phyloP scores from a whole-genome alignment of 2,797 vertebrate genomes.

The Macropodus opercularis region DNA sequence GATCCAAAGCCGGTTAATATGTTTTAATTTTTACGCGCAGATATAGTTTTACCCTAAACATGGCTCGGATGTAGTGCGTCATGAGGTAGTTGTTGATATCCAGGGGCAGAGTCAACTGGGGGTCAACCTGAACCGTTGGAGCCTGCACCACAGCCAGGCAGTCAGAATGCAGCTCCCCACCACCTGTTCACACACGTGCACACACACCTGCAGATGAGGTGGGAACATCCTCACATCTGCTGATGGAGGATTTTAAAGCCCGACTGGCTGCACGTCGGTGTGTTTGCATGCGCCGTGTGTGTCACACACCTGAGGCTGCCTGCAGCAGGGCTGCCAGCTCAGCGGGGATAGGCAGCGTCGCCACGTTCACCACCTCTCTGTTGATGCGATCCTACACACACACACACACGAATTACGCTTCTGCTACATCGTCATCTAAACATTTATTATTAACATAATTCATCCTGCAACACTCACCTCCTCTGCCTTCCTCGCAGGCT shows the following conservation, averaged over 20 bases:
- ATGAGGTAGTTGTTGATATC: constrained; percentile 96
- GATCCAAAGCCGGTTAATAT: background rate
- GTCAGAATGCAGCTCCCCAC: constrained; percentile 80
- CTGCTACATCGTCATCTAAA: constrained; percentile 5
- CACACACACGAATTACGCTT: constrained; percentile 9
- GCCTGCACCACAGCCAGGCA: constrained; percentile 85
- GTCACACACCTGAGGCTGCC: constrained; percentile 69
- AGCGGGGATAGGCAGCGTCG: constrained; percentile 77
- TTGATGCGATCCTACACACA: constrained; percentile 75
- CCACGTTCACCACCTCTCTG: constrained; percentile 80
- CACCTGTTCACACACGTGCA: constrained; percentile 69
- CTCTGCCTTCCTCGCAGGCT: constrained; percentile 74
- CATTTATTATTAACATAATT: background rate
- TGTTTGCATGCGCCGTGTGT: constrained; percentile 5
- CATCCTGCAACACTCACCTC: constrained; percentile 63
- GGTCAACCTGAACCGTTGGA: constrained; percentile 85
- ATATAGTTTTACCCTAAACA: constrained; percentile 87
- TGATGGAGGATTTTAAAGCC: constrained; percentile 24
- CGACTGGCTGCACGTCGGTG: constrained; percentile 6
- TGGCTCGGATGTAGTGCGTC: constrained; percentile 90
- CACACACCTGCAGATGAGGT: constrained; percentile 21
- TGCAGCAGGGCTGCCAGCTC: constrained; percentile 77
- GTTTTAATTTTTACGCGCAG: background rate
- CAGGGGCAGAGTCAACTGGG: constrained; percentile 88
- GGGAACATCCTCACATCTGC: constrained; percentile 22